phyloP scores from a whole-genome alignment of 2,888 invertebrate species.

The Vanessa cardui region DNA sequence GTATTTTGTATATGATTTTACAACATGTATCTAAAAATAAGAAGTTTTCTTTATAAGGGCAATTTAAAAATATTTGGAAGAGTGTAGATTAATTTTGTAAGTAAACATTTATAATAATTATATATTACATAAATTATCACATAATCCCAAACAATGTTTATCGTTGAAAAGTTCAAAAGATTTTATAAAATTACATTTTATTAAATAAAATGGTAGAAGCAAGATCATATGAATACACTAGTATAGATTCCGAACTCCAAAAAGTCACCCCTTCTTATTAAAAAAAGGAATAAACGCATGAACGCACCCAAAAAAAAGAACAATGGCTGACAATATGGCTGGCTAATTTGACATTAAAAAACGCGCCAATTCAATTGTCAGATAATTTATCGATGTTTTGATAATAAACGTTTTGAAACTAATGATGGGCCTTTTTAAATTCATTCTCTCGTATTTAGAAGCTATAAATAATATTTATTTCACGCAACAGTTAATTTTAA shows the following conservation, averaged over 20 bases:
- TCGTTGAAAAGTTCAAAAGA: too few relatives aligned
- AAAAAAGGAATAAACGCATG: constrained; percentile 61
- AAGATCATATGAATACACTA: constrained; percentile 17
- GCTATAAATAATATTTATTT: constrained; percentile 71
- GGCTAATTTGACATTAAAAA: constrained; percentile 80
- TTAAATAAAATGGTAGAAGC: constrained; percentile 39
- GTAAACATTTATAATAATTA: too few relatives aligned
- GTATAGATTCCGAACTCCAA: constrained; percentile 42
- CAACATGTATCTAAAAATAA: too few relatives aligned
- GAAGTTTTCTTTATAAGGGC: too few relatives aligned
- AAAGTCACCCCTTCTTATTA: constrained; percentile 61
- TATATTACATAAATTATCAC: too few relatives aligned
- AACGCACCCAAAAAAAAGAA: constrained; percentile 67
- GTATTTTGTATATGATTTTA: too few relatives aligned
- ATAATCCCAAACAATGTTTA: too few relatives aligned
- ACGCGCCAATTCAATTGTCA: constrained; percentile 77
- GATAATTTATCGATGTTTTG: constrained; percentile 78
- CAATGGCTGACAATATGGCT: constrained; percentile 70
- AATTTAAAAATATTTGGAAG: too few relatives aligned
- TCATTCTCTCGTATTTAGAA: constrained; percentile 55
- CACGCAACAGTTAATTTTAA: constrained; percentile 67
- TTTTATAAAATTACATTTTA: too few relatives aligned
- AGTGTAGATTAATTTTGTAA: too few relatives aligned
- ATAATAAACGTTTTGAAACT: constrained; percentile 60
- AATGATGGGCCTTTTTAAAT: constrained; percentile 68